phyloP scores from a whole-genome alignment of 2,888 invertebrate genomes.

The Anticlea derivata region DNA sequence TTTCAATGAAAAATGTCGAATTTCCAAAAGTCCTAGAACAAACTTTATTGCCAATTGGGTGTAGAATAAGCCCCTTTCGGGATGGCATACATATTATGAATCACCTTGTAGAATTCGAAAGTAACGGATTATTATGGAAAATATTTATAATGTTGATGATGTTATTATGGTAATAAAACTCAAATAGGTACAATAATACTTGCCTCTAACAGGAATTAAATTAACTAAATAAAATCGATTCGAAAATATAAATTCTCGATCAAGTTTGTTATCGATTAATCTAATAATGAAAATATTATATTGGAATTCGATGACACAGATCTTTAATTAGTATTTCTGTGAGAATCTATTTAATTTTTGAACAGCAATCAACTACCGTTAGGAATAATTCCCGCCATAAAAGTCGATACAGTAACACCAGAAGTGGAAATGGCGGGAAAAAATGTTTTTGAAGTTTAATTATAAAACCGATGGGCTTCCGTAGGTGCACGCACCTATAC shows the following conservation, averaged over 20 bases:
- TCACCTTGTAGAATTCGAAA: too few relatives aligned
- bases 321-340: slow-evolving; percentile 36
- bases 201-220: neutral
- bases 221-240: neutral
- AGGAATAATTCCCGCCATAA: slow-evolving; percentile 39
- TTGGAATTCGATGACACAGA: slow-evolving; percentile 32
- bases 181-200: neutral
- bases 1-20: too few relatives aligned
- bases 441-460: slow-evolving; percentile 78
- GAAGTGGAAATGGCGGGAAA: slow-evolving; percentile 70
- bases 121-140: too few relatives aligned
- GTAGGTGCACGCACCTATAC: slow-evolving; percentile 60
- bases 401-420: slow-evolving; percentile 66
- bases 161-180: neutral
- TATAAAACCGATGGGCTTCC: slow-evolving; percentile 78
- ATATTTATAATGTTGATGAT: neutral
- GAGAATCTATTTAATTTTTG: slow-evolving; percentile 33
- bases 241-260: neutral
- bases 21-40: too few relatives aligned
- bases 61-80: too few relatives aligned
- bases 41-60: too few relatives aligned
- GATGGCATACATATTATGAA: too few relatives aligned
- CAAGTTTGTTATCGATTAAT: slow-evolving; percentile 17
- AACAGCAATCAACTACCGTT: slow-evolving; percentile 38
- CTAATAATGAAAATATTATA: slow-evolving; percentile 30